Evolutionary conservation across 2,888 invertebrate species (phyloP).

Genomic region (Lycaena phlaeas): DNA sequence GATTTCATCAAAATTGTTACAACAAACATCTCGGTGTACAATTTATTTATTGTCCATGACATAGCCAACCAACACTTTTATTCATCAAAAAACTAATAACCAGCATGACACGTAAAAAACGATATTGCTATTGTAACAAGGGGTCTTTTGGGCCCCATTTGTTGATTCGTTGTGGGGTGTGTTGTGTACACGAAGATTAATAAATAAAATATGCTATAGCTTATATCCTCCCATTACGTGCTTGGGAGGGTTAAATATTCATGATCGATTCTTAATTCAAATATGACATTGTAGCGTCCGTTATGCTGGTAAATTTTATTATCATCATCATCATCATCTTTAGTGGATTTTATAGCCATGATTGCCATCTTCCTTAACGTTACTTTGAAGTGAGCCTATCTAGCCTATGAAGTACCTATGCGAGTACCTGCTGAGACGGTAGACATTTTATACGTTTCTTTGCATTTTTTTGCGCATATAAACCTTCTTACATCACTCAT

Average conservation of each 20-base stretch:
- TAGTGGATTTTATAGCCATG: too few species aligned
- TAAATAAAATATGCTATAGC: conserved; percentile 56
- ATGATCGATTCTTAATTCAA: conserved; percentile 22
- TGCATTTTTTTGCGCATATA: background rate
- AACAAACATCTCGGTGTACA: too few species aligned
- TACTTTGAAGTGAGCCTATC: too few species aligned
- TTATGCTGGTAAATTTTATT: too few species aligned
- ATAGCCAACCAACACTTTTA: too few species aligned
- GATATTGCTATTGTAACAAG: conserved; percentile 23
- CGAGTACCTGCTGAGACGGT: too few species aligned
- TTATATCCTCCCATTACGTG: conserved; percentile 29
- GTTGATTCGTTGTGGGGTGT: conserved; percentile 33
- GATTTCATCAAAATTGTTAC: too few species aligned
- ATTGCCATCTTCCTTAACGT: too few species aligned
- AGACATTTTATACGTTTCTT: background rate
- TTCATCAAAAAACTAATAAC: conserved; percentile 17
- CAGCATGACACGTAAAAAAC: conserved; percentile 18
- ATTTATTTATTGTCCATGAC: too few species aligned
- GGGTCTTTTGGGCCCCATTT: conserved; percentile 35
- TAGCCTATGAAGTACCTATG: too few species aligned
- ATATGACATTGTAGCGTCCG: too few species aligned
- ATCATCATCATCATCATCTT: too few species aligned
- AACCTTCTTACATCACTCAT: background rate
- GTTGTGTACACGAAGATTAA: conserved; percentile 42
- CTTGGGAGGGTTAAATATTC: conserved; percentile 42